These are phyloP conservation scores for Paratrypauchen microcephalus DNA, from an alignment of 2,797 vertebrate species.

Conservation along the genomic window DNA sequence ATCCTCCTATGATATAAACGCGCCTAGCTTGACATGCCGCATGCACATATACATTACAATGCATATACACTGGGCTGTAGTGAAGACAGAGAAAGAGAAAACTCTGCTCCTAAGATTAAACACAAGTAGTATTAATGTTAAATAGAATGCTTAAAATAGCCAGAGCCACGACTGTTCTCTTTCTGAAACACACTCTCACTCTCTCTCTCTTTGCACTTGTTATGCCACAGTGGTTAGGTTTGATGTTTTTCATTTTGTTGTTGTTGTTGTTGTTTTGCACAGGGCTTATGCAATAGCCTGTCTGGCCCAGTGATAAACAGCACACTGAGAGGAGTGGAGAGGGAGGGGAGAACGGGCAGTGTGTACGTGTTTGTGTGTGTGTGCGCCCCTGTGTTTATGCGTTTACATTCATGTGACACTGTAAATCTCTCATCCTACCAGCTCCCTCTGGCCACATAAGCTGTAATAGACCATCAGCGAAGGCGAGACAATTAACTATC, in stretches of 20 bases:
- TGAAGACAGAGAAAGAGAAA: neutral
- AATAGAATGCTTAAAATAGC: neutral
- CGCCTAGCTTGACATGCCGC: constrained; percentile 49
- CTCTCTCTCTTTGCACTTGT: constrained; percentile 29
- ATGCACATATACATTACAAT: constrained; percentile 16
- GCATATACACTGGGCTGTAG: neutral
- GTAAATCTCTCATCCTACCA: constrained; percentile 54
- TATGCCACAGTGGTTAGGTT: constrained; percentile 43
- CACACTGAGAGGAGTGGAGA: constrained; percentile 35
- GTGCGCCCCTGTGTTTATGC: constrained; percentile 35
- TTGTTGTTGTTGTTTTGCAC: constrained; percentile 66
- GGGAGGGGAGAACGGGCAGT: neutral
- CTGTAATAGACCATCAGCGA: constrained; percentile 76
- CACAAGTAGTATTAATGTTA: neutral
- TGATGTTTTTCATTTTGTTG: constrained; percentile 54
- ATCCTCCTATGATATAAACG: constrained; percentile 58
- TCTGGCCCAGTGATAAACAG: constrained; percentile 69
- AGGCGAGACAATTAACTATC: constrained; percentile 79
- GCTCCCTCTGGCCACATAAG: constrained; percentile 69
- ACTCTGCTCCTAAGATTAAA: neutral
- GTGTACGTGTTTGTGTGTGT: constrained; percentile 15
- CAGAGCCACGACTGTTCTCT: constrained; percentile 14
- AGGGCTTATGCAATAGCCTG: constrained; percentile 65
- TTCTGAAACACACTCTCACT: constrained; percentile 5
- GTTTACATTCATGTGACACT: constrained; percentile 33